Base-by-base conservation (phyloP, 2,888 invertebrate species). In the Drosophila paracracens region DNA sequence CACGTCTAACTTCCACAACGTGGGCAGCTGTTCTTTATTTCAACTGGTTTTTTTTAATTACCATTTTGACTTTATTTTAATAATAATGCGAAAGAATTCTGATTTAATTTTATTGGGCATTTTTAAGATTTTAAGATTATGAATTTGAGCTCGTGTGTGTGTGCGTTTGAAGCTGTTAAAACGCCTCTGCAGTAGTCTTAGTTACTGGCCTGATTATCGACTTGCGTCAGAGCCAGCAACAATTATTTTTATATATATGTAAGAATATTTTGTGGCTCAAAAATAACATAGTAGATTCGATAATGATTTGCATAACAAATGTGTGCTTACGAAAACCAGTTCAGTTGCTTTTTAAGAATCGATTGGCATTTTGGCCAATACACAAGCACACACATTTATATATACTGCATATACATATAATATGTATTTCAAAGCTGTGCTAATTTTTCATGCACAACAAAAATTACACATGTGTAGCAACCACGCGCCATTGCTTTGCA, bases 401-500 rank as follows among this genome's bases (percentile, higher is more conserved):
- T 38, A 54, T 10, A 43, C 25, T 59, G 36, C 68, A 81, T 56
- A 65, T 43, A 69, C 31, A 69, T 64, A 64, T 51, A 64, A 76
- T 64, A 40, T 57, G 46, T 71, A 75, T 85, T 81, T 77, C 38
- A 56, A 58, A 75, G 72, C 54, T 76, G 82, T 69, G 74, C 81
- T 80, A 85, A 83, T 84, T 84, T 81, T 79, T 58, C 74, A 68
- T 65, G 65, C 75, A 80, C 74, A 78, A 70, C 70, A 65, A 74
- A 86, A 58, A 83, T 82, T 80, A 86, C 76, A 80, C 83, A 86
- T 83, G 77, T 83, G 81, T 70, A 68, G 40, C 54, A 70, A 75
- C 67, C 83, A 82, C 72, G 74, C 78, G 72, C 67, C 60, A 40
- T 50, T 46, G 60, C 33, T 18, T 21, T 36, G 65, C 54, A 62